Evolutionary conservation across 2,797 vertebrate species (phyloP).

Genomic region (Spheniscus humboldti): DNA sequence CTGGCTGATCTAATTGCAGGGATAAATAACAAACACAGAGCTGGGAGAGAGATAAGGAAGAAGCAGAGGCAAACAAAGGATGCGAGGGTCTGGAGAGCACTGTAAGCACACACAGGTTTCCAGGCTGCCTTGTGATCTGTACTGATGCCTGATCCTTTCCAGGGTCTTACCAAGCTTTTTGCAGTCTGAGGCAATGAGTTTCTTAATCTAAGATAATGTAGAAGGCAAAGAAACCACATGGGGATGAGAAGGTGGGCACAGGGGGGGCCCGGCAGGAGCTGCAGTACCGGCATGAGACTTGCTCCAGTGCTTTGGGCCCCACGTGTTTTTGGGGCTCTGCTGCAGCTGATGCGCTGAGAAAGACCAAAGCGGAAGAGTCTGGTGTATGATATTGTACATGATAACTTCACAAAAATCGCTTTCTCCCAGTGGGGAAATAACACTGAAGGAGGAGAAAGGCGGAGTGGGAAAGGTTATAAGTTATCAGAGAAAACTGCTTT

Average conservation of each 20-base stretch:
- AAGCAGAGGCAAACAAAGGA: background rate
- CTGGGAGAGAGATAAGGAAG: background rate
- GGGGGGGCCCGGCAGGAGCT: background rate
- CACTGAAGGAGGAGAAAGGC: background rate
- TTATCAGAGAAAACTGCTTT: constrained; percentile 69
- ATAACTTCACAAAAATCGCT: background rate
- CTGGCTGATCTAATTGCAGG: background rate
- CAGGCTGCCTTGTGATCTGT: background rate
- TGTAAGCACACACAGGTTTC: too few relatives aligned
- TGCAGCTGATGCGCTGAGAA: background rate
- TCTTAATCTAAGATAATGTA: background rate
- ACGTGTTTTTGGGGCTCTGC: background rate
- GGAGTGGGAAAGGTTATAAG: constrained; percentile 26
- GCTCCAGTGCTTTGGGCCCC: background rate
- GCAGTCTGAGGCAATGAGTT: background rate
- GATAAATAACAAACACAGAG: background rate
- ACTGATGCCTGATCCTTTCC: background rate
- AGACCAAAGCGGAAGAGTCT: background rate
- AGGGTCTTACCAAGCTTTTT: background rate
- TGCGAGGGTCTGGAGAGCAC: background rate
- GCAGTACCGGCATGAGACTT: background rate
- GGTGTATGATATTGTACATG: background rate
- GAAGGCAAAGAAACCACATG: rapidly evolving
- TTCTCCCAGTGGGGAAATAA: background rate
- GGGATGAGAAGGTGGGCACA: background rate